Percentiles rank a stretch among this genome's conserved stretches.
These are phyloP conservation scores for Tenthredo distinguenda DNA, from an alignment of 2,888 invertebrate genomes.

Conservation along the genomic window DNA sequence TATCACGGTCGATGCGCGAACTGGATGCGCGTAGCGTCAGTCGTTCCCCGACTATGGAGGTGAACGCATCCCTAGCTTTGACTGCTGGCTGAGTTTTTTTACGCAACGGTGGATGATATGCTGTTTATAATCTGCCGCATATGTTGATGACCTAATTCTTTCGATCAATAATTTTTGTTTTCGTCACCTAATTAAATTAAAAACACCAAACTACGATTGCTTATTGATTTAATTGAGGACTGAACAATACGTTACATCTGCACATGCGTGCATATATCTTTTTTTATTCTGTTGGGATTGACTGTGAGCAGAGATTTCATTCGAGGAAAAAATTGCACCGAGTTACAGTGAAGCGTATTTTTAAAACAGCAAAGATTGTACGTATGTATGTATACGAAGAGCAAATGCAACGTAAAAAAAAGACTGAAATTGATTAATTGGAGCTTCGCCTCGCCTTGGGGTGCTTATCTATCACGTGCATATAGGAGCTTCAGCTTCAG, in stretches of 20 bases:
- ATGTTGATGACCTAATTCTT: background rate
- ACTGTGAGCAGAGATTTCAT: background rate
- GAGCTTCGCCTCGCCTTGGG: background rate
- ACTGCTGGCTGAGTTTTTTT: background rate
- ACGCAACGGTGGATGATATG: background rate
- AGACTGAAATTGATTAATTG: background rate
- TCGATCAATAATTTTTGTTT: background rate
- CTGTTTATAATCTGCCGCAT: background rate
- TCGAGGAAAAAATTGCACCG: background rate
- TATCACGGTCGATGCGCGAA: background rate
- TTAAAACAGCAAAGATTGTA: background rate
- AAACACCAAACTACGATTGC: background rate
- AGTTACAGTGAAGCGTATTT: background rate
- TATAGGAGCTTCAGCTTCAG: background rate
- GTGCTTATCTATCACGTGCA: conserved; percentile 39
- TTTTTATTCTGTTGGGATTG: background rate
- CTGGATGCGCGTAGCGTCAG: conserved; percentile 8
- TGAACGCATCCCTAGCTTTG: background rate
- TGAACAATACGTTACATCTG: background rate
- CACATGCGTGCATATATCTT: background rate
- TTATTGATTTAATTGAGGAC: background rate
- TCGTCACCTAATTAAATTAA: background rate
- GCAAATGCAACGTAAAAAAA: background rate
- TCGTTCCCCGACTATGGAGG: background rate
- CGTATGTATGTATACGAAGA: background rate